A percentile compares a stretch with the other conserved stretches of the same genome.
Evolutionary conservation across 2,888 invertebrate genomes (phyloP).

Genomic region (Tinea trinotella): DNA sequence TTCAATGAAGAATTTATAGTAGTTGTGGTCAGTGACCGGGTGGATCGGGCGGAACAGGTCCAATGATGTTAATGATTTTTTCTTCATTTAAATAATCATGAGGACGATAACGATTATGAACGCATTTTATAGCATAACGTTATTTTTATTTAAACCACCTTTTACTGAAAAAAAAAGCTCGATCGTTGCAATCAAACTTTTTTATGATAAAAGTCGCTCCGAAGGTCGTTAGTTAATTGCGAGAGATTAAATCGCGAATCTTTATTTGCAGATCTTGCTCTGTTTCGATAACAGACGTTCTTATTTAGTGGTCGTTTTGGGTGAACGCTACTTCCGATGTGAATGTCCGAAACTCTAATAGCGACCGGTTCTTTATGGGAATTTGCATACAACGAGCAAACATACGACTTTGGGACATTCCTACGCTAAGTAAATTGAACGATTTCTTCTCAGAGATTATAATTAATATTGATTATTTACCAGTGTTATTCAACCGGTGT

Average conservation of each 20-base stretch:
- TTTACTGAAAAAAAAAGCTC: slow-evolving; percentile 8
- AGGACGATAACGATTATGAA: slow-evolving; percentile 17
- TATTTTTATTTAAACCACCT: slow-evolving; percentile 15
- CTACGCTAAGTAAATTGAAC: not conserved
- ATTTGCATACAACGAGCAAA: slow-evolving; percentile 14
- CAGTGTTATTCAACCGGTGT: not conserved
- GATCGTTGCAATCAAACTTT: slow-evolving; percentile 1
- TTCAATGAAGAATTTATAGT: slow-evolving; percentile 1
- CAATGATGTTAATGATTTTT: slow-evolving; percentile 11
- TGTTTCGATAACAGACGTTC: slow-evolving; percentile 1
- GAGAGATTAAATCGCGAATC: not conserved
- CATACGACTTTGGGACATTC: slow-evolving; percentile 13
- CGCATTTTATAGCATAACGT: slow-evolving; percentile 17
- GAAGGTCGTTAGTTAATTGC: slow-evolving; percentile 17
- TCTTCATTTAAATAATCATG: slow-evolving; percentile 17
- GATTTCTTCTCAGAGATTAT: not conserved
- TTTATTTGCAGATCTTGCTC: slow-evolving; percentile 3
- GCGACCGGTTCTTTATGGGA: slow-evolving; percentile 17
- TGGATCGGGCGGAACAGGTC: slow-evolving; percentile 3
- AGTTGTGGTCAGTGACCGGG: slow-evolving; percentile 6
- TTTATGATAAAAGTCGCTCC: slow-evolving; percentile 7
- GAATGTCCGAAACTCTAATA: slow-evolving; percentile 17
- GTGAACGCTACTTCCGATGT: slow-evolving; percentile 17
- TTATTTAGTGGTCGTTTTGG: slow-evolving; percentile 11
- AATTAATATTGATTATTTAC: slow-evolving; percentile 8